These are phyloP conservation scores for Tauraco erythrolophus DNA, from an alignment of 2,113 vertebrate genomes.

Conservation along the genomic window DNA sequence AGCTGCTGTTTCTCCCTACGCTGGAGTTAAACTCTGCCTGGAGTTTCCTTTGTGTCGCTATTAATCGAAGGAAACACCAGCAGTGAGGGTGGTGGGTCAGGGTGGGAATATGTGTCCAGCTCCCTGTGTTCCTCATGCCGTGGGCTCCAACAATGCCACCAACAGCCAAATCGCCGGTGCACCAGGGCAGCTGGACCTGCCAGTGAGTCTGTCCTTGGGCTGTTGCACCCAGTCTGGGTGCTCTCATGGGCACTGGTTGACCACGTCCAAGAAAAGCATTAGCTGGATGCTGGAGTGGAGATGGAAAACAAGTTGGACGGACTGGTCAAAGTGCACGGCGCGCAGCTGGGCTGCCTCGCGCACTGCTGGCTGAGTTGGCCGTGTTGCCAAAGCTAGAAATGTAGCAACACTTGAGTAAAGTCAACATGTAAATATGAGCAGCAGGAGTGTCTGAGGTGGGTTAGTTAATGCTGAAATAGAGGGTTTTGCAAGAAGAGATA, in stretches of 20 bases:
- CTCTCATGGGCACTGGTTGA: neutral
- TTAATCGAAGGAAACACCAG: neutral
- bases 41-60: neutral
- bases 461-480: neutral
- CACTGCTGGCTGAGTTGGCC: neutral
- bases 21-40: neutral
- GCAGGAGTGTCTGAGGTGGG: neutral
- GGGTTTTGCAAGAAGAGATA: slow-evolving; percentile 50
- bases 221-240: accelerated
- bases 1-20: neutral
- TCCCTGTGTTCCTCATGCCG: neutral
- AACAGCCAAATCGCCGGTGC: neutral
- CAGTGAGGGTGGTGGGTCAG: neutral
- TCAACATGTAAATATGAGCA: neutral
- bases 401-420: neutral
- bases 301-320: neutral
- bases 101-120: neutral
- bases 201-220: accelerated
- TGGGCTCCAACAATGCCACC: neutral
- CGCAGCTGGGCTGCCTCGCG: neutral
- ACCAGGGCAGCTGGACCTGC: neutral
- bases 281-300: neutral
- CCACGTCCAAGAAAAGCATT: neutral
- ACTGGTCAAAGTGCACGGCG: neutral
- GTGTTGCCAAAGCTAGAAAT: neutral